These are phyloP conservation scores for Melanerpes aurifrons DNA, from an alignment of 2,113 vertebrate genomes.

Conservation along the genomic window DNA sequence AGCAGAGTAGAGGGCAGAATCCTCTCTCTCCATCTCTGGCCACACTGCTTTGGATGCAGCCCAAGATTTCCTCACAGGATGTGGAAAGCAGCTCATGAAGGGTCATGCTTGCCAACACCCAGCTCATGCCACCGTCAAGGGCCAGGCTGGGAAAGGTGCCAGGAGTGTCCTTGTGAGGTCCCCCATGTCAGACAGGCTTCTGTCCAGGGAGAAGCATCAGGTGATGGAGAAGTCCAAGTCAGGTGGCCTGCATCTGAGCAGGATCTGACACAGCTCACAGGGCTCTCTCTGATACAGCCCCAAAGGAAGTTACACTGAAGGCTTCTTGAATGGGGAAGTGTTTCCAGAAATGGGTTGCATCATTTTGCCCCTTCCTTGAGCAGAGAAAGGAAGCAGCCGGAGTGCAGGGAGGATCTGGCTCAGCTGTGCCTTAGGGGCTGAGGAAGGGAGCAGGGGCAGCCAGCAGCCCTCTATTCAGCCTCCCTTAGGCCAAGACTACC, in stretches of 20 bases:
- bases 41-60: no score
- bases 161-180: background rate
- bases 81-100: background rate
- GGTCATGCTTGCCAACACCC: background rate
- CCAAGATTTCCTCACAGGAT: background rate
- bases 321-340: background rate
- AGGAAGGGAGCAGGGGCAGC: background rate
- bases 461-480: background rate
- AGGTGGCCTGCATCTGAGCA: background rate
- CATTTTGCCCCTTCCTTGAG: background rate
- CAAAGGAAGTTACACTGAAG: background rate
- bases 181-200: background rate
- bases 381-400: no score
- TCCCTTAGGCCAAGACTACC: background rate
- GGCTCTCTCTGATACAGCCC: accelerated
- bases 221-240: background rate
- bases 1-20: no score
- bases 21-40: no score
- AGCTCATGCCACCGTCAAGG: background rate
- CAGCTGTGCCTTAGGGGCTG: no score
- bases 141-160: background rate
- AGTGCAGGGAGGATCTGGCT: no score
- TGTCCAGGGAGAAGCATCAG: background rate
- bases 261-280: accelerated
- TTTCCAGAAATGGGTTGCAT: background rate